Percentiles rank a stretch among this genome's conserved stretches.
Conservation (phyloP, 2,888 invertebrate species). For the Eilema sororculum region DNA sequence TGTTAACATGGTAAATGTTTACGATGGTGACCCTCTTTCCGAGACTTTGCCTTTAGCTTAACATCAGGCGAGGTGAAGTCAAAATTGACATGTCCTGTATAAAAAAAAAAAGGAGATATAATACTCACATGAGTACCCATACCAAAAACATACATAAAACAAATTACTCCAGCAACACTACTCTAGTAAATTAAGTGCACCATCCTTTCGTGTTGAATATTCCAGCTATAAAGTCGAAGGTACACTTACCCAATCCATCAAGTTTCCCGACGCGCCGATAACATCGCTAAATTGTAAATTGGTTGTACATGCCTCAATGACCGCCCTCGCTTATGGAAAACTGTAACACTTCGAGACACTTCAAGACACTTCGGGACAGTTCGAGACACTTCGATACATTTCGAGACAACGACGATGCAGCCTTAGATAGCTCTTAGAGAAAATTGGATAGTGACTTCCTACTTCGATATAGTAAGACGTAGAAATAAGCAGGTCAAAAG, state of each 20-base stretch:
- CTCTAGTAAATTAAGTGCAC: conserved; percentile 27
- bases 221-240: conserved; percentile 9
- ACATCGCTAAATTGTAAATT: conserved; percentile 41
- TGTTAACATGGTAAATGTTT: too few relatives aligned
- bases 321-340: conserved; percentile 23
- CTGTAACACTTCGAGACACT: conserved; percentile 9
- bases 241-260: conserved; percentile 43
- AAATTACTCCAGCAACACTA: background rate
- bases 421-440: conserved; percentile 21
- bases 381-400: background rate
- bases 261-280: conserved; percentile 35
- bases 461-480: background rate
- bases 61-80: too few relatives aligned
- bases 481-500: background rate
- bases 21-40: too few relatives aligned
- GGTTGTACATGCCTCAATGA: conserved; percentile 19
- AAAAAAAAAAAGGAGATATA: too few relatives aligned
- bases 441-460: conserved; percentile 12
- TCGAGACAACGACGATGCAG: conserved; percentile 11
- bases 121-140: background rate
- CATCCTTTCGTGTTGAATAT: conserved; percentile 28
- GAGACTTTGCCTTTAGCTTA: too few relatives aligned
- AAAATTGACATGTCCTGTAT: too few relatives aligned
- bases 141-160: background rate
- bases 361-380: too few relatives aligned